Conservation (phyloP, 92 coral and sea anemone species). For the Porites cylindrica region DNA sequence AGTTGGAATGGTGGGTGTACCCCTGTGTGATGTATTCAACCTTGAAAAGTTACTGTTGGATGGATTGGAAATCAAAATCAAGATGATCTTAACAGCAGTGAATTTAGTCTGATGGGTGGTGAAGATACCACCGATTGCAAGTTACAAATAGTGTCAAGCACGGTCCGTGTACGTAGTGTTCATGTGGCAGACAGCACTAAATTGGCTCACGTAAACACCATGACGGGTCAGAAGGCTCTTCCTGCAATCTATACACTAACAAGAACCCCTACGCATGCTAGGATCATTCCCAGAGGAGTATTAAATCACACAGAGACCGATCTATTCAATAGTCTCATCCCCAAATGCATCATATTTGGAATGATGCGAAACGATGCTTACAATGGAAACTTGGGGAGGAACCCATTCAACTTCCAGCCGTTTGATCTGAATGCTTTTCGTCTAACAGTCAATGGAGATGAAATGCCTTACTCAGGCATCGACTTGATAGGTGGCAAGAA, state of each 20-base stretch:
- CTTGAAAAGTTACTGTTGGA: slow-evolving; percentile 7
- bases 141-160: slow-evolving; percentile 17
- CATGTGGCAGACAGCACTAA: slow-evolving; percentile 25
- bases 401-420: no score
- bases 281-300: slow-evolving; percentile 3
- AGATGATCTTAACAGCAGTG: slow-evolving; percentile 16
- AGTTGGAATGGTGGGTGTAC: slow-evolving; percentile 32
- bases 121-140: slow-evolving; percentile 6
- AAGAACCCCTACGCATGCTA: slow-evolving; percentile 10
- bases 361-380: slow-evolving; percentile 30
- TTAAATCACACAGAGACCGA: slow-evolving; percentile 15
- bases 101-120: slow-evolving; percentile 18
- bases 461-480: no score
- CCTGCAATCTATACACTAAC: slow-evolving; percentile 33
- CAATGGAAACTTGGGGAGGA: background rate
- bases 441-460: no score
- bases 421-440: background rate
- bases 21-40: slow-evolving; percentile 33
- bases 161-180: slow-evolving; percentile 5
- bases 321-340: slow-evolving; percentile 24
- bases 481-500: background rate
- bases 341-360: background rate
- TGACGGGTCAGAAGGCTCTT: slow-evolving; percentile 8
- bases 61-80: slow-evolving; percentile 16
- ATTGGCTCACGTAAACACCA: background rate